phyloP scores from a whole-genome alignment of 2,888 invertebrate species.

The Lochmaea crataegi region DNA sequence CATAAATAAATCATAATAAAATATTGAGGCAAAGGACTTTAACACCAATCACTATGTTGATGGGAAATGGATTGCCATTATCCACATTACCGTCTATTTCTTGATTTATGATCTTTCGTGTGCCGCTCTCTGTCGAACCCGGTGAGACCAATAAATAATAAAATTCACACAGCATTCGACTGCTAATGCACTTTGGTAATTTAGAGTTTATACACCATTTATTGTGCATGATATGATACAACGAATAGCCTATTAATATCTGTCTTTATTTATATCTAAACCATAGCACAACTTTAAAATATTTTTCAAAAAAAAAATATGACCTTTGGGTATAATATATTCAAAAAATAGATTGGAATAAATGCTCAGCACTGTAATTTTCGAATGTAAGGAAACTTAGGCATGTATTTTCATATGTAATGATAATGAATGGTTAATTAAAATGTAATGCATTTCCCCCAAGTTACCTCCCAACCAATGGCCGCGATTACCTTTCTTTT shows the following conservation, averaged over 20 bases:
- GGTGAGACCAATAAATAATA: constrained; percentile 18
- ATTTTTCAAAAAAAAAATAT: not conserved
- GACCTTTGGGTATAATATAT: too few relatives aligned
- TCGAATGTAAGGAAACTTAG: too few relatives aligned
- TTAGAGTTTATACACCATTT: constrained; percentile 2
- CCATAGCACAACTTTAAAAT: not conserved
- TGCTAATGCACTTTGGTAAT: constrained; percentile 20
- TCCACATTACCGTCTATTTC: constrained; percentile 34
- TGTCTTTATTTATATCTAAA: not conserved
- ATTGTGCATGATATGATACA: not conserved
- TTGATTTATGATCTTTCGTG: constrained; percentile 28
- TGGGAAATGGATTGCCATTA: constrained; percentile 38
- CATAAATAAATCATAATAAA: constrained; percentile 29
- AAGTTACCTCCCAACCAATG: too few relatives aligned
- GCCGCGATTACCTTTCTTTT: too few relatives aligned
- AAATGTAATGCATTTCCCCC: too few relatives aligned
- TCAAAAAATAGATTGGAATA: too few relatives aligned
- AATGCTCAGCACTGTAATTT: too few relatives aligned
- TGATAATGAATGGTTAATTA: too few relatives aligned
- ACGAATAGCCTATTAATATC: constrained; percentile 1
- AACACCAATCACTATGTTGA: constrained; percentile 31
- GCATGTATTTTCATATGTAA: too few relatives aligned
- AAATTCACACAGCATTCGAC: constrained; percentile 20
- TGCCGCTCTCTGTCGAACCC: not conserved
- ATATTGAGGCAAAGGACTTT: constrained; percentile 27